A percentile compares a stretch with the other conserved stretches of the same genome.
These are phyloP conservation scores for Lordiphosa mommai DNA, from an alignment of 1,140 invertebrate genomes.

Conservation along the genomic window DNA sequence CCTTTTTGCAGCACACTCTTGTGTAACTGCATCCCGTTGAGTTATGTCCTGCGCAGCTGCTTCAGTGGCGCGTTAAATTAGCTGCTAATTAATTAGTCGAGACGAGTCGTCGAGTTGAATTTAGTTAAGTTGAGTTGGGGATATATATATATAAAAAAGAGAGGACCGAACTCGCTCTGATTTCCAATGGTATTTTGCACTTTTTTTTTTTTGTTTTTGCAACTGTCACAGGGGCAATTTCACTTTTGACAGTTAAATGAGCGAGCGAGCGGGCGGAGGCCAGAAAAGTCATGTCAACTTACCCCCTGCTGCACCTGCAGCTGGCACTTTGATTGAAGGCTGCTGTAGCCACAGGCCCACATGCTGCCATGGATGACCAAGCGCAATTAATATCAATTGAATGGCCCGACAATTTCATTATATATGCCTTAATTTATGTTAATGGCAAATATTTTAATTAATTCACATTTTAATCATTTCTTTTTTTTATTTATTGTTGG, in stretches of 20 bases:
- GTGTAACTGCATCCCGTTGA: constrained; percentile 47
- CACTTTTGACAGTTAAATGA: constrained; percentile 48
- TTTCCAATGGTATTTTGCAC: constrained; percentile 13
- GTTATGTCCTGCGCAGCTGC: constrained; percentile 39
- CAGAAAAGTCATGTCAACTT: constrained; percentile 7
- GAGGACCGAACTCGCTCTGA: neutral
- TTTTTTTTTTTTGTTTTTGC: constrained; percentile 24
- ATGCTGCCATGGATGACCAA: neutral
- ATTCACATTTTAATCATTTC: constrained; percentile 28
- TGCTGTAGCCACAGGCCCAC: constrained; percentile 1
- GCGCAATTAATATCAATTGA: constrained; percentile 73
- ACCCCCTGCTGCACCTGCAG: neutral
- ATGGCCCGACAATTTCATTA: constrained; percentile 56
- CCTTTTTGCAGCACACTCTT: constrained; percentile 5
- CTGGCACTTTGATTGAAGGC: constrained; percentile 5
- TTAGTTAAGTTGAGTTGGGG: constrained; percentile 25
- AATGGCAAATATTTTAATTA: constrained; percentile 74
- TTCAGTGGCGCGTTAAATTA: constrained; percentile 60
- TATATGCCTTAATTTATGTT: constrained; percentile 67
- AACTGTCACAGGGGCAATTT: constrained; percentile 38
- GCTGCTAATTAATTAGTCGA: constrained; percentile 69
- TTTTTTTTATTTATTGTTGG: neutral
- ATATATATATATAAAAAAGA: constrained; percentile 3
- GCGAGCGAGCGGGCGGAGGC: too few relatives aligned
- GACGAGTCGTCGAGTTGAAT: constrained; percentile 31